A percentile compares a stretch with the other conserved stretches of the same genome.
These are phyloP conservation scores for Hystrix brachyura DNA, from an alignment of 2,113 vertebrate genomes.

Conservation along the genomic window DNA sequence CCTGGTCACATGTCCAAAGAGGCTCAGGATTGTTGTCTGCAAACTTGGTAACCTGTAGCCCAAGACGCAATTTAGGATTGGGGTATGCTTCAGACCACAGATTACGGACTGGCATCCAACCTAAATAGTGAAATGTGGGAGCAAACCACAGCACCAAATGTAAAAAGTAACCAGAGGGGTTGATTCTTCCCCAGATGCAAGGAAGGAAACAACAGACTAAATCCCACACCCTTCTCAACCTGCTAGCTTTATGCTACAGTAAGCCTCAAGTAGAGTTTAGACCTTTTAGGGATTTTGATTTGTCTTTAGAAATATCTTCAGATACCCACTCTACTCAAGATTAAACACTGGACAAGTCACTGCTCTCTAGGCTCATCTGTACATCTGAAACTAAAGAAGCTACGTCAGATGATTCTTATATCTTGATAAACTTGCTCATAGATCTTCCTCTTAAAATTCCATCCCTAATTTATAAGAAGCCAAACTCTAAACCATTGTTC, in stretches of 20 bases:
- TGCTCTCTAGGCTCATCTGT: constrained; percentile 36
- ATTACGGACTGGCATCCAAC: neutral
- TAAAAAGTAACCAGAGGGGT: neutral
- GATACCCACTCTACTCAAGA: neutral
- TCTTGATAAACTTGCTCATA: constrained; percentile 47
- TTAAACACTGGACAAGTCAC: neutral
- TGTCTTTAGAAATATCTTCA: constrained; percentile 58
- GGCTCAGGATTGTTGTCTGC: constrained; percentile 60
- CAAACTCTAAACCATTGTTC: constrained; percentile 55
- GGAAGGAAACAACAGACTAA: constrained; percentile 45
- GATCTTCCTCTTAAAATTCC: constrained; percentile 42
- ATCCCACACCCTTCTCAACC: neutral
- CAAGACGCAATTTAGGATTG: constrained; percentile 24
- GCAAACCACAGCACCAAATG: constrained; percentile 48
- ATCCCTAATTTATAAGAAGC: constrained; percentile 57
- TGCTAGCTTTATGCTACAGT: constrained; percentile 40
- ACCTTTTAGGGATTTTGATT: constrained; percentile 10
- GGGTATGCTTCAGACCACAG: constrained; percentile 34
- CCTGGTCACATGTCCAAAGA: constrained; percentile 38
- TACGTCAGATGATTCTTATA: neutral
- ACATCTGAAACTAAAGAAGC: constrained; percentile 46
- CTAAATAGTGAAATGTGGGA: constrained; percentile 32
- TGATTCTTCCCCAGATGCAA: constrained; percentile 11
- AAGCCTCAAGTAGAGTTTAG: neutral
- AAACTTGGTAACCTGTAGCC: constrained; percentile 66